Percentiles rank a stretch among this genome's conserved stretches.
phyloP scores from a whole-genome alignment of 2,113 vertebrate species.

The Rhodinocichla rosea region DNA sequence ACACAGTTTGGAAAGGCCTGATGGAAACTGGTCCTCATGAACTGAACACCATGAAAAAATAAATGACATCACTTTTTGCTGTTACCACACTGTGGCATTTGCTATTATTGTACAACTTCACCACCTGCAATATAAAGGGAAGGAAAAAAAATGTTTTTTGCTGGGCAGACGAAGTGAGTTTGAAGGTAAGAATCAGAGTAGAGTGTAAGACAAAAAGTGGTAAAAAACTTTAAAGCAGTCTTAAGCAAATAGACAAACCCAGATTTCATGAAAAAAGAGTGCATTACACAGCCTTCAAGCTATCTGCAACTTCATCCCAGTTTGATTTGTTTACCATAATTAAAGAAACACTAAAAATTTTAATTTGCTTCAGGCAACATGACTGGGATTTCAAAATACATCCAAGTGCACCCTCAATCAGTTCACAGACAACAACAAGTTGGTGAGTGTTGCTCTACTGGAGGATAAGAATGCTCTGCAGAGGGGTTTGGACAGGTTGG shows the following conservation, averaged over 20 bases:
- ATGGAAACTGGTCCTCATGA: background rate
- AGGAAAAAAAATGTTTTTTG: background rate
- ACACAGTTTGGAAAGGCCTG: background rate
- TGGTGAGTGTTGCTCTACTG: background rate
- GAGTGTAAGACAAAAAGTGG: background rate
- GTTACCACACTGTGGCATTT: background rate
- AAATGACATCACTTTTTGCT: background rate
- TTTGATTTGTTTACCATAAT: background rate
- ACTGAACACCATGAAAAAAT: background rate
- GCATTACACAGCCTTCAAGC: background rate
- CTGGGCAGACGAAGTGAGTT: background rate
- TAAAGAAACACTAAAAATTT: background rate
- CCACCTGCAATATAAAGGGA: background rate
- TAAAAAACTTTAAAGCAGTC: background rate
- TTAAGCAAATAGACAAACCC: background rate
- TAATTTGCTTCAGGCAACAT: background rate
- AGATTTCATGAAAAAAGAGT: background rate
- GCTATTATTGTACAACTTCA: background rate
- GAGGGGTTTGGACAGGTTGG: background rate
- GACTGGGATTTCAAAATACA: background rate
- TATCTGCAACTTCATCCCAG: background rate
- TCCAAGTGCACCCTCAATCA: background rate
- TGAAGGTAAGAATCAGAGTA: background rate
- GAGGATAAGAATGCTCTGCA: background rate
- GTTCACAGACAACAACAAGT: background rate